These are phyloP conservation scores for Ispidina picta DNA, from an alignment of 2,797 vertebrate species.

Conservation along the genomic window DNA sequence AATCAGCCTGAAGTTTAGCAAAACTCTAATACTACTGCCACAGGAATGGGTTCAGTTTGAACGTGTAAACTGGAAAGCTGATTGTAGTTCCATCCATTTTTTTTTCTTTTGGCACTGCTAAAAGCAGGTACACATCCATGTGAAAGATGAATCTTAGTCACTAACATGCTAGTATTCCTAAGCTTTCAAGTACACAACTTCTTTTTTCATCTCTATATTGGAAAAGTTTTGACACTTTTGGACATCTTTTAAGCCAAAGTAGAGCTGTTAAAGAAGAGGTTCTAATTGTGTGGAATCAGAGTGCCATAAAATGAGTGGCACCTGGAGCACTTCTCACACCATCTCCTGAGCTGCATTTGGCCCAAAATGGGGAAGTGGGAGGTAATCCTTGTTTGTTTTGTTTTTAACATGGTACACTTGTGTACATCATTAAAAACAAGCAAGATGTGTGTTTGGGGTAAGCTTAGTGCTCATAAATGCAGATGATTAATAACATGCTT, in stretches of 20 bases:
- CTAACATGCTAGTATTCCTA: background rate
- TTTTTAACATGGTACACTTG: background rate
- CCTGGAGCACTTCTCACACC: background rate
- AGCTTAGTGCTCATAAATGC: background rate
- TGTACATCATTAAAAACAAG: background rate
- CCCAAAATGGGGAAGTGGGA: background rate
- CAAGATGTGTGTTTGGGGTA: background rate
- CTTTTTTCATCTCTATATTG: background rate
- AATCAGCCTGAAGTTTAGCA: background rate
- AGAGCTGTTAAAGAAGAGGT: background rate
- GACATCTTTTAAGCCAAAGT: background rate
- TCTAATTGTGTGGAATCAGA: background rate
- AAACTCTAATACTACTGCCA: background rate
- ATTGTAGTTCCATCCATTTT: background rate
- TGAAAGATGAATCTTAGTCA: background rate
- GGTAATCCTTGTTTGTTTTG: background rate
- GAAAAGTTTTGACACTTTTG: background rate
- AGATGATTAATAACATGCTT: background rate
- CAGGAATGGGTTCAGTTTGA: background rate
- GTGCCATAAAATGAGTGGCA: background rate
- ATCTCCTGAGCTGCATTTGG: background rate
- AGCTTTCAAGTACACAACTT: background rate
- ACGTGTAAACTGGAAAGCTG: background rate
- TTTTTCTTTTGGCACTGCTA: slow-evolving; percentile 14
- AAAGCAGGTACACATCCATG: background rate